These are phyloP conservation scores for Atlantisia rogersi DNA, from an alignment of 2,113 vertebrate species.

Conservation along the genomic window DNA sequence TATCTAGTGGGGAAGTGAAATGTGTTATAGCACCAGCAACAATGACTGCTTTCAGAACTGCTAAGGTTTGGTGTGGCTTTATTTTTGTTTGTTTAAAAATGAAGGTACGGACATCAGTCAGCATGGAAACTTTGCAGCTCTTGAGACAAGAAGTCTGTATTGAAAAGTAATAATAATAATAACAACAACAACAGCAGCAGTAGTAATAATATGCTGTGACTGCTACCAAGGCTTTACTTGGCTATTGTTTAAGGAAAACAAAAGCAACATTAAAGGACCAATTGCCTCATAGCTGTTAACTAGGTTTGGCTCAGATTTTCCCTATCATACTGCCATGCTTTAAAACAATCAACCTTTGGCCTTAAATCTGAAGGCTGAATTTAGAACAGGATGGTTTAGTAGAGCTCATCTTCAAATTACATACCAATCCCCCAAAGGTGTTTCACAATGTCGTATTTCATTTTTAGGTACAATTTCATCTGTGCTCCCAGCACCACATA, in stretches of 20 bases:
- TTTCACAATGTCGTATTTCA: not conserved
- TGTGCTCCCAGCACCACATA: not conserved
- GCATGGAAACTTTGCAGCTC: not conserved
- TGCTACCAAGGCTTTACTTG: not conserved
- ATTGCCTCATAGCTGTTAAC: not conserved
- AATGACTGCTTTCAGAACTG: not conserved
- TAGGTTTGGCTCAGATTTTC: not conserved
- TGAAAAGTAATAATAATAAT: not conserved
- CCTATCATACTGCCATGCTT: not conserved
- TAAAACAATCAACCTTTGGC: not conserved
- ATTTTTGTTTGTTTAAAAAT: slow-evolving; percentile 4
- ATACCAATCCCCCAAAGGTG: not conserved
- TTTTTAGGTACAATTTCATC: not conserved
- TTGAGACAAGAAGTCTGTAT: not conserved
- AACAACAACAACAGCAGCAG: not conserved
- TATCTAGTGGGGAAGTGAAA: not conserved
- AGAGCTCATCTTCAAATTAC: not conserved
- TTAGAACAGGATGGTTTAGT: not conserved
- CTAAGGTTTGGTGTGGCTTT: not conserved
- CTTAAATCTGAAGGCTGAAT: not conserved
- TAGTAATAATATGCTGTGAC: not conserved
- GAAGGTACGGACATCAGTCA: not conserved
- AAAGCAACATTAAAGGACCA: slow-evolving; percentile 12
- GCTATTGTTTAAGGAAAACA: not conserved
- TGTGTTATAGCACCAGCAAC: not conserved